Conservation (phyloP, 1,140 invertebrate species). For the Aphidius ervi region DNA sequence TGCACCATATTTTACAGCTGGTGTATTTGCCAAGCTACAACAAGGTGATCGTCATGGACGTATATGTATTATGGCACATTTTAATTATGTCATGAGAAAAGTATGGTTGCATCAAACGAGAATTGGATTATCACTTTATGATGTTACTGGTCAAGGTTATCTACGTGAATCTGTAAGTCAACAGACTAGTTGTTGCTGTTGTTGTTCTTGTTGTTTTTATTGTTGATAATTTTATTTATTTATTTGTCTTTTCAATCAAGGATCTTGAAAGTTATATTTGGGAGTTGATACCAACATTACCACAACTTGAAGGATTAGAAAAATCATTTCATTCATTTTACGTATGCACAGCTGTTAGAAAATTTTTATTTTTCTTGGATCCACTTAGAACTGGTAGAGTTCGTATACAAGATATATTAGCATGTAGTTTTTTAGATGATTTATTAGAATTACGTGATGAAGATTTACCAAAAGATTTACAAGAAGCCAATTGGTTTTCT, state of each 20-base stretch:
- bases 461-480: constrained; percentile 74
- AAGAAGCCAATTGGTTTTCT: constrained; percentile 93
- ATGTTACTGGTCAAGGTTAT: constrained; percentile 88
- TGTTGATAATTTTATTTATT: constrained; percentile 12
- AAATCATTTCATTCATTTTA: constrained; percentile 95
- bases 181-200: too few relatives aligned
- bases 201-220: constrained; percentile 4
- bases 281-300: constrained; percentile 86
- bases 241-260: constrained; percentile 51
- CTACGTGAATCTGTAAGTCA: constrained; percentile 74
- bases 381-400: constrained; percentile 82
- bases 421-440: constrained; percentile 89
- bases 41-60: constrained; percentile 77
- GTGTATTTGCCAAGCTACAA: constrained; percentile 81
- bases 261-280: constrained; percentile 94
- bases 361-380: constrained; percentile 95
- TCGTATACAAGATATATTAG: constrained; percentile 85
- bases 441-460: constrained; percentile 81
- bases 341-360: constrained; percentile 89
- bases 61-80: constrained; percentile 78
- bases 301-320: constrained; percentile 84
- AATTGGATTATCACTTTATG: constrained; percentile 89
- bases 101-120: constrained; percentile 91
- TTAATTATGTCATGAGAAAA: constrained; percentile 94
- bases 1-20: constrained; percentile 76